Evolutionary conservation across 1,140 invertebrate species (phyloP).

Genomic region (Brachionus sp.): DNA sequence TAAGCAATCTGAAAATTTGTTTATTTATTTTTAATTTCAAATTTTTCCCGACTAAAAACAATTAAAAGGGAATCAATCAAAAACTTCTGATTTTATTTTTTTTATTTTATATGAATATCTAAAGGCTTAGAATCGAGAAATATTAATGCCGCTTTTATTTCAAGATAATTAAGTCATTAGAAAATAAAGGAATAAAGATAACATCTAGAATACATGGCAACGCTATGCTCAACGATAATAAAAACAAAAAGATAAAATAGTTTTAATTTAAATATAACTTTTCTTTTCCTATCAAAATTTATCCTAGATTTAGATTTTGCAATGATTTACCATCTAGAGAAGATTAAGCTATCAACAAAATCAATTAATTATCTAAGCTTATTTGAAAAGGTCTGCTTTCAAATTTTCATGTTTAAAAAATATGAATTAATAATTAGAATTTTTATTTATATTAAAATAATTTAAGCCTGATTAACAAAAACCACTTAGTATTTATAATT

Average conservation of each 20-base stretch:
- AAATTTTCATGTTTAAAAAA: neutral
- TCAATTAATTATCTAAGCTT: neutral
- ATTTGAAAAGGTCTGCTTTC: neutral
- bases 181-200: neutral
- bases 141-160: neutral
- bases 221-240: neutral
- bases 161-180: neutral
- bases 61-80: neutral
- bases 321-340: neutral
- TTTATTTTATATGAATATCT: neutral
- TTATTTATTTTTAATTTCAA: neutral
- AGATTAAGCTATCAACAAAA: neutral
- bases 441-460: no score
- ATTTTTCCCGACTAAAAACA: neutral
- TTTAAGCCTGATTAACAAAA: no score
- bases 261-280: neutral
- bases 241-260: neutral
- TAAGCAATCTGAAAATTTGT: neutral
- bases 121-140: neutral
- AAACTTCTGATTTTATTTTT: neutral
- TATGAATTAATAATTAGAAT: no score
- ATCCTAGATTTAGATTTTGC: neutral
- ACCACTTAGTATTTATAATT: no score
- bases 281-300: neutral
- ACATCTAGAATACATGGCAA: neutral